Evolutionary conservation across 2,797 vertebrate genomes (phyloP).

Genomic region (Poeciliopsis paucimaculata): DNA sequence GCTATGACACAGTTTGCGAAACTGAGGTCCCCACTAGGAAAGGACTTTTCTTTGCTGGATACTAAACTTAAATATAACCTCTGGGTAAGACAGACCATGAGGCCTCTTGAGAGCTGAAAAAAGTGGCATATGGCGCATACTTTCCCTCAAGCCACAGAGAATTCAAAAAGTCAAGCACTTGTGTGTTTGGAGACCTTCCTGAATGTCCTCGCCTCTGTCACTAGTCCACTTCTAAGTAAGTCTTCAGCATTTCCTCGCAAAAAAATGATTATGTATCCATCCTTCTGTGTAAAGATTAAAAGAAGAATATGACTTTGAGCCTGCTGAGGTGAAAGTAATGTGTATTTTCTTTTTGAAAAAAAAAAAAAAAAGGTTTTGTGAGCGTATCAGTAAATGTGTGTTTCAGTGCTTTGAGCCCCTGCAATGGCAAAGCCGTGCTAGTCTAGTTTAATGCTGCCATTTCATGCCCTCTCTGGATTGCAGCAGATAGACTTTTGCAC

Average conservation of each 20-base stretch:
- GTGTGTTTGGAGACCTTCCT: conserved; percentile 40
- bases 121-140: conserved; percentile 27
- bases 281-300: conserved; percentile 50
- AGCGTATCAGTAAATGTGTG: conserved; percentile 47
- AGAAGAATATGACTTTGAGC: conserved; percentile 48
- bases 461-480: conserved; percentile 78
- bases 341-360: conserved; percentile 11
- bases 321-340: conserved; percentile 47
- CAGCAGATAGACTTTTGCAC: conserved; percentile 69
- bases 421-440: conserved; percentile 54
- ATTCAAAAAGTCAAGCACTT: conserved; percentile 36
- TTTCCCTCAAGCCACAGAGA: conserved; percentile 37
- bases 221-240: conserved; percentile 29
- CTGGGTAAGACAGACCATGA: conserved; percentile 34
- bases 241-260: conserved; percentile 32
- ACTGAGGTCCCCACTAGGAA: conserved; percentile 16
- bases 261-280: conserved; percentile 24
- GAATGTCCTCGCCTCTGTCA: conserved; percentile 56
- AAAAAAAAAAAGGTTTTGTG: conserved; percentile 18
- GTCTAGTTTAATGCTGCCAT: conserved; percentile 74
- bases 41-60: conserved; percentile 37
- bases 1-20: conserved; percentile 39
- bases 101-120: conserved; percentile 41
- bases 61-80: conserved; percentile 40
- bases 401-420: conserved; percentile 49